Conservation (phyloP, 2,888 invertebrate species). For the Pristionchus entomophagus region DNA sequence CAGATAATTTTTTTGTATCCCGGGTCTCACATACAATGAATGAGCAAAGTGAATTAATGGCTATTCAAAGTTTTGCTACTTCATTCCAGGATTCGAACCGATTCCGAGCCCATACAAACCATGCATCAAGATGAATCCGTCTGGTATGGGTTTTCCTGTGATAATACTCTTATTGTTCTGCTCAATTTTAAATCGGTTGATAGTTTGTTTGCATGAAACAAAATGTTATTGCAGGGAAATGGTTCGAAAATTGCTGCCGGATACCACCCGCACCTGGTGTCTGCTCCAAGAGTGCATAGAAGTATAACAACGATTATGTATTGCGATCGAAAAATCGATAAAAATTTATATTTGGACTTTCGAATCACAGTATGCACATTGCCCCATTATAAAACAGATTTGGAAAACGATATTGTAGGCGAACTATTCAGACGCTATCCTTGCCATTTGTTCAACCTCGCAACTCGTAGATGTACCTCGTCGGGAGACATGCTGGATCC, state of each 20-base stretch:
- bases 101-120: neutral
- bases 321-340: neutral
- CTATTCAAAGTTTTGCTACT: neutral
- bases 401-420: too few relatives aligned
- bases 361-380: too few relatives aligned
- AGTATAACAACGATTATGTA: neutral
- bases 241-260: neutral
- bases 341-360: too few relatives aligned
- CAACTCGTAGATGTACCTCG: too few relatives aligned
- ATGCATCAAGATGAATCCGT: slow-evolving; percentile 4
- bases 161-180: neutral
- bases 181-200: neutral
- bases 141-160: neutral
- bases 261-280: neutral
- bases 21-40: too few relatives aligned
- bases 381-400: too few relatives aligned
- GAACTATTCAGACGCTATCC: too few relatives aligned
- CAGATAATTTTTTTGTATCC: too few relatives aligned
- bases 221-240: neutral
- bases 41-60: too few relatives aligned
- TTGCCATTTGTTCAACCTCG: too few relatives aligned
- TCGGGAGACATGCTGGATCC: too few relatives aligned
- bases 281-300: neutral
- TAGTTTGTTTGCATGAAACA: neutral
- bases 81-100: neutral